Conservation (phyloP, 1,140 invertebrate species). For the Drosophila cardini region DNA sequence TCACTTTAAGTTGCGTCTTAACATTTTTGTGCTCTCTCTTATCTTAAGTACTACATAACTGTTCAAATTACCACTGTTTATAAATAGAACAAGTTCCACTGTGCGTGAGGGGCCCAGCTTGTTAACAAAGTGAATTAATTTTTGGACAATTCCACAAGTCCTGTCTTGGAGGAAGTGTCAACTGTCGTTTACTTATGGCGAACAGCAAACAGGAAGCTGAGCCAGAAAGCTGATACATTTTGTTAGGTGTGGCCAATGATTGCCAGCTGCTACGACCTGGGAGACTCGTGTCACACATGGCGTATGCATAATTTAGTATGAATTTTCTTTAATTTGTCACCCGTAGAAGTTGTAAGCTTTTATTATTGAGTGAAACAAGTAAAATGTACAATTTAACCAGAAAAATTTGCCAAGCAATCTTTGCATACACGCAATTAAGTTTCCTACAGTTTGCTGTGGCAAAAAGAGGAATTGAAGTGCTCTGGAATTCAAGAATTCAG, state of each 20-base stretch:
- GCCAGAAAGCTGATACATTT: background rate
- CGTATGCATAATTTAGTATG: constrained; percentile 43
- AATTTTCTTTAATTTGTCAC: background rate
- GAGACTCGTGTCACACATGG: constrained; percentile 11
- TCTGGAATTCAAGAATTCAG: constrained; percentile 21
- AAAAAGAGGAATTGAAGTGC: constrained; percentile 4
- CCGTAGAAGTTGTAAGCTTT: background rate
- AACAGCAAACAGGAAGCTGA: constrained; percentile 22
- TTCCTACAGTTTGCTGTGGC: constrained; percentile 22
- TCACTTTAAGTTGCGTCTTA: too few relatives aligned
- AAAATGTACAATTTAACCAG: background rate
- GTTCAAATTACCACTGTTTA: background rate
- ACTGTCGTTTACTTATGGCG: constrained; percentile 18
- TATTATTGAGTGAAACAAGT: constrained; percentile 7
- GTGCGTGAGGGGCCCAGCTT: background rate
- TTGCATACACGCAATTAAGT: constrained; percentile 63
- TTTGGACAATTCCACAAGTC: background rate
- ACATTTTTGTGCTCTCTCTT: too few relatives aligned
- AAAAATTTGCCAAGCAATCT: constrained; percentile 8
- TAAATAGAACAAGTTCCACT: background rate
- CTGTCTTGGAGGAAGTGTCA: constrained; percentile 20
- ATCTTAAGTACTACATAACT: too few relatives aligned
- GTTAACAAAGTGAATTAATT: constrained; percentile 36
- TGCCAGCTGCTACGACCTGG: constrained; percentile 6
- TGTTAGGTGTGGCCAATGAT: constrained; percentile 24